Percentiles rank a stretch among this genome's conserved stretches.
Evolutionary conservation across 2,113 vertebrate genomes (phyloP).

Genomic region (Halichoerus grypus): DNA sequence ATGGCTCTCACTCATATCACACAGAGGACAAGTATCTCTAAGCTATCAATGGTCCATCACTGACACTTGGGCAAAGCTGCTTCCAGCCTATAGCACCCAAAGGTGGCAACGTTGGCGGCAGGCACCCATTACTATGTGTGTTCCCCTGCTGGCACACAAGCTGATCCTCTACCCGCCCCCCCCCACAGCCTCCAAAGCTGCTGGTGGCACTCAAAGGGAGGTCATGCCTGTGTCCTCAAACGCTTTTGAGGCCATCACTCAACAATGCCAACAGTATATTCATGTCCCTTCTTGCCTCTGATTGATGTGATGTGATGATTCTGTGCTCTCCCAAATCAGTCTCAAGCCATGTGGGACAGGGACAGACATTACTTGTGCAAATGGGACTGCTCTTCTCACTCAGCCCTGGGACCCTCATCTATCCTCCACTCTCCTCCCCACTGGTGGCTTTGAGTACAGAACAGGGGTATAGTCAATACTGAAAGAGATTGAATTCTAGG

Average conservation of each 20-base stretch:
- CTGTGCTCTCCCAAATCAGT: neutral
- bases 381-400: neutral
- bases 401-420: neutral
- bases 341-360: neutral
- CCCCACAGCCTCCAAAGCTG: neutral
- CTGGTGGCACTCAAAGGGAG: neutral
- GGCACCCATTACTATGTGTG: neutral
- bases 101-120: neutral
- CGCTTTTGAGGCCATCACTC: neutral
- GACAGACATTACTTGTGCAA: neutral
- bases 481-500: neutral
- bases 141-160: neutral
- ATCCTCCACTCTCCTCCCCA: neutral
- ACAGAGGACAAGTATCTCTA: neutral
- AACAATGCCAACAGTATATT: neutral
- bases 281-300: constrained; percentile 10
- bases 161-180: neutral
- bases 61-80: neutral
- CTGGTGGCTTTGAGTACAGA: neutral
- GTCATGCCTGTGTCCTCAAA: neutral
- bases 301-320: neutral
- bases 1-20: neutral
- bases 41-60: neutral
- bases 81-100: neutral
- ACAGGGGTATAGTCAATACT: neutral